Percentiles rank a stretch among this genome's conserved stretches.
Conservation (phyloP, 2,797 vertebrate species). For the Periophthalmus magnuspinnatus region DNA sequence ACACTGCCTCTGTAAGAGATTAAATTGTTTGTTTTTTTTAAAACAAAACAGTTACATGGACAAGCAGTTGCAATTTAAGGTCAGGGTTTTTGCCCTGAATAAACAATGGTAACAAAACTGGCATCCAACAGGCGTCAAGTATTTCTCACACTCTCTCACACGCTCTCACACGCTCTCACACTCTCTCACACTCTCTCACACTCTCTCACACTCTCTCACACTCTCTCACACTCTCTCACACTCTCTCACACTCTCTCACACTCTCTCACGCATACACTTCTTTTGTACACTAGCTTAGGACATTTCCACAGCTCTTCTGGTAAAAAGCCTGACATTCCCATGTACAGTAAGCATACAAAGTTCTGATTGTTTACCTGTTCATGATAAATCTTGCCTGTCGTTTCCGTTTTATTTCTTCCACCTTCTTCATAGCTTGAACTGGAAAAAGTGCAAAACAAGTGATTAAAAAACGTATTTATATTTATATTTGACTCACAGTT, state of each 20-base stretch:
- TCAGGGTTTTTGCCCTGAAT: no score
- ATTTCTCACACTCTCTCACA: no score
- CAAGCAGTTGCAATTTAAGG: no score
- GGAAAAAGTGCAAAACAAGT: slow-evolving; percentile 18
- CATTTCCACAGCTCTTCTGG: neutral
- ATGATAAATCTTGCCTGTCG: slow-evolving; percentile 93
- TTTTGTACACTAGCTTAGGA: neutral
- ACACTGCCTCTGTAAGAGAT: no score
- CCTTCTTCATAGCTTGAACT: slow-evolving; percentile 95
- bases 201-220: no score
- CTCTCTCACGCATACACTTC: neutral
- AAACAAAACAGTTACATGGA: no score
- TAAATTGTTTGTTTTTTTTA: no score
- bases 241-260: no score
- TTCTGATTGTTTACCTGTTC: slow-evolving; percentile 85
- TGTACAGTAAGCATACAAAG: neutral
- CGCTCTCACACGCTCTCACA: neutral
- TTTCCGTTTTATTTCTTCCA: slow-evolving; percentile 91
- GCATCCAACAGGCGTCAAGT: neutral
- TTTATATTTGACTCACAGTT: no score
- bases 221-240: neutral
- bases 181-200: no score
- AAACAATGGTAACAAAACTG: neutral
- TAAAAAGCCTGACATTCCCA: neutral
- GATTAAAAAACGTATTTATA: neutral